These are phyloP conservation scores for Neolamprologus tretocephalus DNA, from an alignment of 2,113 vertebrate genomes.

Conservation along the genomic window DNA sequence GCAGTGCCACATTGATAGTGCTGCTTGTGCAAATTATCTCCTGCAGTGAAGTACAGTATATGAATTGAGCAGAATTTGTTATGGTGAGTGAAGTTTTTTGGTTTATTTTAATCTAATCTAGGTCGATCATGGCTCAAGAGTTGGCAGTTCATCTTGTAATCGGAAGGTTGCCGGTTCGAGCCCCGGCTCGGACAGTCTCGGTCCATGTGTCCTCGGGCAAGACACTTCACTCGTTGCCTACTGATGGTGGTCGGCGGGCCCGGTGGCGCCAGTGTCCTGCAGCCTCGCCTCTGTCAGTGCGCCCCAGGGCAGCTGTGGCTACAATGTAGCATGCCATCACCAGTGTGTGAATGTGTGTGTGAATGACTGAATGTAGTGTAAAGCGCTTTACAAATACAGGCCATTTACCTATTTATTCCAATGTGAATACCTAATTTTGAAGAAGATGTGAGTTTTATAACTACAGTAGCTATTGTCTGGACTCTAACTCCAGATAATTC, in stretches of 20 bases:
- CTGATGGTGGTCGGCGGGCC: rapidly evolving
- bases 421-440: neutral
- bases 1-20: neutral
- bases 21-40: neutral
- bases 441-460: neutral
- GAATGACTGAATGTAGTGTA: neutral
- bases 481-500: neutral
- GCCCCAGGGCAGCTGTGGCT: neutral
- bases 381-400: neutral
- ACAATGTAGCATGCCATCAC: neutral
- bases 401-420: neutral
- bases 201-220: rapidly evolving
- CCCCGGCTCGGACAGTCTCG: neutral
- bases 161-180: neutral
- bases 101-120: neutral
- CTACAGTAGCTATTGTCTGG: neutral
- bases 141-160: neutral
- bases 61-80: neutral
- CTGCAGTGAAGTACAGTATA: neutral
- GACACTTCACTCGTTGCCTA: neutral
- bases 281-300: neutral
- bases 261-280: neutral
- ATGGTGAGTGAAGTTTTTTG: neutral
- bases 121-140: neutral
- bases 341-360: neutral